Evolutionary conservation across 2,888 invertebrate genomes (phyloP).

Genomic region (Octonoba sinensis): DNA sequence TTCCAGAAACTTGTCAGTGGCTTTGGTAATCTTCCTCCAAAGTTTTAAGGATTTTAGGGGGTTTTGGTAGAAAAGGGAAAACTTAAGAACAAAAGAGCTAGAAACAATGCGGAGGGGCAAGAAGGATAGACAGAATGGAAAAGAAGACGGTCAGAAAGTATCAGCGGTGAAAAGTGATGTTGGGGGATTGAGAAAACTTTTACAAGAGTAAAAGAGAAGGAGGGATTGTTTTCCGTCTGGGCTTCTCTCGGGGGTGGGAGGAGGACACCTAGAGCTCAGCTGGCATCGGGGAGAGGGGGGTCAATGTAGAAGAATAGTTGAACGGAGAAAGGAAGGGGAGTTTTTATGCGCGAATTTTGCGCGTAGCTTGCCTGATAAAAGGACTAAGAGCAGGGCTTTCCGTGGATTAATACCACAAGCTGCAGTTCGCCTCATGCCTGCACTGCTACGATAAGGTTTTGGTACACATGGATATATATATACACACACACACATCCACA

Average conservation of each 20-base stretch:
- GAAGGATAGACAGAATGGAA: too few relatives aligned
- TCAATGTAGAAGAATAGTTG: constrained; percentile 35
- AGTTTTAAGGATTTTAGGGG: constrained; percentile 61
- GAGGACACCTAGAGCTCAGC: constrained; percentile 1
- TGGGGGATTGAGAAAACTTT: constrained; percentile 39
- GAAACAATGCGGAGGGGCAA: constrained; percentile 46
- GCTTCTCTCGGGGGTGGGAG: constrained; percentile 18
- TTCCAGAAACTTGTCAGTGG: constrained; percentile 60
- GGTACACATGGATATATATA: constrained; percentile 56
- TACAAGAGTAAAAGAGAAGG: constrained; percentile 37
- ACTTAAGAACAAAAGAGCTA: constrained; percentile 58
- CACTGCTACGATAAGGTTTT: constrained; percentile 55
- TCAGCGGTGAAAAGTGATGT: constrained; percentile 57
- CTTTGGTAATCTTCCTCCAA: constrained; percentile 54
- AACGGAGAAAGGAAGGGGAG: constrained; percentile 24
- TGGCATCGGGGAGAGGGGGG: constrained; percentile 15
- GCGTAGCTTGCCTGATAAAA: constrained; percentile 57
- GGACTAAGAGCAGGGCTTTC: constrained; percentile 56
- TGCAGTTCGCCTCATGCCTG: constrained; percentile 46
- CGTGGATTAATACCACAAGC: constrained; percentile 58
- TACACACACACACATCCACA: constrained; percentile 19
- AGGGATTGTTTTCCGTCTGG: constrained; percentile 45
- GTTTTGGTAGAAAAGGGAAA: constrained; percentile 25
- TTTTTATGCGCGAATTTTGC: constrained; percentile 63
- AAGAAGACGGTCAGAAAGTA: constrained; percentile 37